These are phyloP conservation scores for Podocnemis expansa DNA, from an alignment of 2,113 vertebrate species.

Conservation along the genomic window DNA sequence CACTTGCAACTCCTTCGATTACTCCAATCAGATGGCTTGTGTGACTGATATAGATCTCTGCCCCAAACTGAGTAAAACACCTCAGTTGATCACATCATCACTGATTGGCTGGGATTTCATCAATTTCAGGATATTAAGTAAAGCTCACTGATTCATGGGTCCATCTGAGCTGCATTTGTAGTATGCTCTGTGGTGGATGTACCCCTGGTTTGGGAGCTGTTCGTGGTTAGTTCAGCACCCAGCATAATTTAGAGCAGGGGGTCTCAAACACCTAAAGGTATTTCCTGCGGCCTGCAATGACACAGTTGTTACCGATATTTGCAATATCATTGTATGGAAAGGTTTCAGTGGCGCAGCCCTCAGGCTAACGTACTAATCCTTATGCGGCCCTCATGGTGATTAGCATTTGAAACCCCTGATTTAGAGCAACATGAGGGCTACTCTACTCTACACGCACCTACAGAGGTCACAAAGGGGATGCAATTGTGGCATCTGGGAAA, in stretches of 20 bases:
- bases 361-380: no score
- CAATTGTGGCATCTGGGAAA: not conserved
- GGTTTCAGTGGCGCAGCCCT: no score
- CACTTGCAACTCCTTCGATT: slow-evolving; percentile 37
- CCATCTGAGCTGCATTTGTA: not conserved
- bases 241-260: not conserved
- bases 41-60: not conserved
- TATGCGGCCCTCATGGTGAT: no score
- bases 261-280: no score
- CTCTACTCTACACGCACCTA: not conserved
- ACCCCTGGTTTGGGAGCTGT: not conserved
- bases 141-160: not conserved
- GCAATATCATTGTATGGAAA: no score
- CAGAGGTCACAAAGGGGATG: slow-evolving; percentile 3
- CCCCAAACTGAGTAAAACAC: not conserved
- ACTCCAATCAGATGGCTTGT: slow-evolving; percentile 30
- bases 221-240: not conserved
- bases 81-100: not conserved
- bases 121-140: not conserved
- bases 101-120: not conserved
- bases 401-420: no score
- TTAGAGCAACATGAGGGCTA: not conserved
- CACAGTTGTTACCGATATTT: no score
- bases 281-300: no score
- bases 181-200: not conserved